Evolutionary conservation across 2,113 vertebrate species (phyloP).

Genomic region (Megalops atlanticus): DNA sequence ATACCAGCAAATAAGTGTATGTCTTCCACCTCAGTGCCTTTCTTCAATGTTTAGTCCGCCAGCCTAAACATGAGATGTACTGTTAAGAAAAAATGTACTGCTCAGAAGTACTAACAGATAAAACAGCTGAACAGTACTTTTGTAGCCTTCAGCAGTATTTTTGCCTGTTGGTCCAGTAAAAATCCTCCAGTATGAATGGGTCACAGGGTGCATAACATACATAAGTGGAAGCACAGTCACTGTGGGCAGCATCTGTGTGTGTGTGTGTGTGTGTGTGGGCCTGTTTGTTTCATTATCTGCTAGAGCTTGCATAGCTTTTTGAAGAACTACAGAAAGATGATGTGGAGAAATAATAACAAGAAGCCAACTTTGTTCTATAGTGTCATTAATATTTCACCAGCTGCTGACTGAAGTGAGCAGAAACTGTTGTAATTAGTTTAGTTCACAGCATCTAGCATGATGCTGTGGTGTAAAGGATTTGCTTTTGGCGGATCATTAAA

Average conservation of each 20-base stretch:
- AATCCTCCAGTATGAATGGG: no score
- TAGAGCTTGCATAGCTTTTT: neutral
- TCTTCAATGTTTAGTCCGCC: neutral
- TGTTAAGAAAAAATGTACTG: no score
- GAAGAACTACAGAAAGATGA: neutral
- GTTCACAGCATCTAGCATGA: conserved; percentile 17
- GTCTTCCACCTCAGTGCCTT: neutral
- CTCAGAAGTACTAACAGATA: no score
- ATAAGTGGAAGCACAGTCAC: neutral
- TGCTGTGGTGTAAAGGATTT: neutral
- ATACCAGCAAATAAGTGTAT: neutral
- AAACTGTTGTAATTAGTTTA: conserved; percentile 41
- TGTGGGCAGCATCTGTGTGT: neutral
- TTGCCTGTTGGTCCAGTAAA: no score
- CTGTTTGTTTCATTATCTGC: neutral
- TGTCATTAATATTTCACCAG: conserved; percentile 43
- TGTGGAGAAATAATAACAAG: conserved; percentile 29
- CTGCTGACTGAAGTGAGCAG: conserved; percentile 34
- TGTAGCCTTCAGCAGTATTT: no score
- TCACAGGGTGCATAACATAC: neutral
- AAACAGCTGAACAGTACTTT: no score
- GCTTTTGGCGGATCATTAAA: conserved; percentile 11
- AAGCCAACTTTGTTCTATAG: conserved; percentile 18
- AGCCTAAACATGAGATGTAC: no score
- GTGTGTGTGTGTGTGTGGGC: neutral